Conservation (phyloP, 2,797 vertebrate genomes). For the Rhyacichthys aspro region DNA sequence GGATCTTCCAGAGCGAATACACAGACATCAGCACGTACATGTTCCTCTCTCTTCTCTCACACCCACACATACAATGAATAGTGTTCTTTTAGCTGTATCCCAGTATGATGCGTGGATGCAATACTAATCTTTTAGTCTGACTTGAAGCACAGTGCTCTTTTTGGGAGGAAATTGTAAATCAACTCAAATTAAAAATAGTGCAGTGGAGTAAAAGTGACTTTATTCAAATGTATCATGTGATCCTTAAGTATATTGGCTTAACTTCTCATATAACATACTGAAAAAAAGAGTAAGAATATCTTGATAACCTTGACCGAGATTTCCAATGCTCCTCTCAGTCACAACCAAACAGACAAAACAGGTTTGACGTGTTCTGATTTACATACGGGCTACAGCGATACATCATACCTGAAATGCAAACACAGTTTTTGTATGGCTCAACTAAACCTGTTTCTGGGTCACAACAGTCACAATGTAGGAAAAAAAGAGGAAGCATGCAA, state of each 20-base stretch:
- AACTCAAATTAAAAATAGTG: background rate
- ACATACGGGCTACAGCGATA: background rate
- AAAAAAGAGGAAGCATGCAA: too few relatives aligned
- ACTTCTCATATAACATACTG: too few relatives aligned
- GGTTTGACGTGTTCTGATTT: conserved; percentile 38
- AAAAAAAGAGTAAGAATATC: too few relatives aligned
- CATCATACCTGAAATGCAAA: too few relatives aligned
- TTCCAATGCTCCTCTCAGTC: background rate
- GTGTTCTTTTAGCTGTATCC: conserved; percentile 66
- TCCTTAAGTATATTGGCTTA: too few relatives aligned
- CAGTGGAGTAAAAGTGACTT: too few relatives aligned
- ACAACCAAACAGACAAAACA: conserved; percentile 28
- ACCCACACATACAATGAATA: conserved; percentile 51
- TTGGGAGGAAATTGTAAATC: conserved; percentile 29
- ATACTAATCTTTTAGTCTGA: conserved; percentile 71
- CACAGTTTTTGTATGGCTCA: too few relatives aligned
- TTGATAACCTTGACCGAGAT: too few relatives aligned
- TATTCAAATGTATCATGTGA: too few relatives aligned
- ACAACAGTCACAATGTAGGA: too few relatives aligned
- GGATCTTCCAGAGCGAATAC: conserved; percentile 45
- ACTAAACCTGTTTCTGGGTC: too few relatives aligned
- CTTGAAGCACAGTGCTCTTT: conserved; percentile 38
- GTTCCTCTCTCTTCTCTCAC: conserved; percentile 41
- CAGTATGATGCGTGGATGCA: conserved; percentile 67
- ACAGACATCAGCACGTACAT: conserved; percentile 26